Evolutionary conservation across 2,888 invertebrate species (phyloP).

Genomic region (Agrochola lychnidis): DNA sequence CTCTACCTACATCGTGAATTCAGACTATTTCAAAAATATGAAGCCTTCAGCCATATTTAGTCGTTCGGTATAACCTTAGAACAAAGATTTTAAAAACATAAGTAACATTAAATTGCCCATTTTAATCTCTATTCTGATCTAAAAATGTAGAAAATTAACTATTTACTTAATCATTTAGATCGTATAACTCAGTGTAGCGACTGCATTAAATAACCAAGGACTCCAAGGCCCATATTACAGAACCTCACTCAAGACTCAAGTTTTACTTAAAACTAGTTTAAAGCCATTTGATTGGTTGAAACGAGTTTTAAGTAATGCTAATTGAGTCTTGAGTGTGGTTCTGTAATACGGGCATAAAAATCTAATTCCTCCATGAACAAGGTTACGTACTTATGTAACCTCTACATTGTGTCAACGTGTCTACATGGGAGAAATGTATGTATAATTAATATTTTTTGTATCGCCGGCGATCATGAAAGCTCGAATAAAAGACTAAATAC

Average conservation of each 20-base stretch:
- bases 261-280: too few species aligned
- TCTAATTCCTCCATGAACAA: neutral
- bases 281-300: too few species aligned
- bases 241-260: too few species aligned
- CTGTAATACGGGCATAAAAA: neutral
- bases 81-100: neutral
- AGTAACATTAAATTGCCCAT: neutral
- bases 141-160: neutral
- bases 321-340: too few species aligned
- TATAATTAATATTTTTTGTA: slow-evolving; percentile 63
- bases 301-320: too few species aligned
- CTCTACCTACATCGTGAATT: neutral
- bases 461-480: slow-evolving; percentile 59
- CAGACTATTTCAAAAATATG: neutral
- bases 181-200: neutral
- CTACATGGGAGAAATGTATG: slow-evolving; percentile 51
- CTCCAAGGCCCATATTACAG: neutral
- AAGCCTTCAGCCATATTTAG: neutral
- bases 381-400: slow-evolving; percentile 35
- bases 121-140: neutral
- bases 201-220: neutral
- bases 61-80: neutral
- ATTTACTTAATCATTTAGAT: neutral
- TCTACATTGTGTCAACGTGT: slow-evolving; percentile 36
- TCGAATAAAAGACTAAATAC: slow-evolving; percentile 54